These are phyloP conservation scores for Simalia tracyae DNA, from an alignment of 2,797 vertebrate species.

Conservation along the genomic window DNA sequence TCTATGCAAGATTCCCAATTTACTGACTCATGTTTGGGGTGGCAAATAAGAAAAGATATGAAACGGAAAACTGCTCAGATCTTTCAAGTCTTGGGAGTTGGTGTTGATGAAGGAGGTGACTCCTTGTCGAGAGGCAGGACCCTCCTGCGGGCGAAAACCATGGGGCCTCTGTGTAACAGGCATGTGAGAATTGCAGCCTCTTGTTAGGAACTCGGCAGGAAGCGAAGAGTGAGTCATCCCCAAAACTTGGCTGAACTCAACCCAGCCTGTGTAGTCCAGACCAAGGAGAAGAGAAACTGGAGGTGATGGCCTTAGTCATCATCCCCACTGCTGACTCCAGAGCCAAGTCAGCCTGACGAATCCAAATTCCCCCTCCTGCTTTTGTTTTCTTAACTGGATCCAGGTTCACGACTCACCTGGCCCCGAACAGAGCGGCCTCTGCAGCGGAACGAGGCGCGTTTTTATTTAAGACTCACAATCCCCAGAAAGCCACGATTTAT, in stretches of 20 bases:
- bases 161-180: not conserved
- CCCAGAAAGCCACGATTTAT: not conserved
- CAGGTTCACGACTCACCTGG: not conserved
- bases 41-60: not conserved
- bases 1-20: not conserved
- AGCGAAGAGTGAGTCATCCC: not conserved
- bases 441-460: not conserved
- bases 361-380: not conserved
- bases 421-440: not conserved
- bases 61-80: not conserved
- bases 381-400: not conserved
- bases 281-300: not conserved
- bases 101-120: accelerated
- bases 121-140: too few relatives aligned
- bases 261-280: not conserved
- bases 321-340: not conserved
- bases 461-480: not conserved
- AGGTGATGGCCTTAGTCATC: not conserved
- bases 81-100: too few relatives aligned
- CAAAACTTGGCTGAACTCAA: not conserved
- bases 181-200: not conserved
- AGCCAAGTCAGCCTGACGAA: not conserved
- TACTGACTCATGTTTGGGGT: not conserved
- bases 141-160: not conserved
- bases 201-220: not conserved